A percentile compares a stretch with the other conserved stretches of the same genome.
phyloP scores from a whole-genome alignment of 2,888 invertebrate genomes.

The Ornithoptera alexandrae region DNA sequence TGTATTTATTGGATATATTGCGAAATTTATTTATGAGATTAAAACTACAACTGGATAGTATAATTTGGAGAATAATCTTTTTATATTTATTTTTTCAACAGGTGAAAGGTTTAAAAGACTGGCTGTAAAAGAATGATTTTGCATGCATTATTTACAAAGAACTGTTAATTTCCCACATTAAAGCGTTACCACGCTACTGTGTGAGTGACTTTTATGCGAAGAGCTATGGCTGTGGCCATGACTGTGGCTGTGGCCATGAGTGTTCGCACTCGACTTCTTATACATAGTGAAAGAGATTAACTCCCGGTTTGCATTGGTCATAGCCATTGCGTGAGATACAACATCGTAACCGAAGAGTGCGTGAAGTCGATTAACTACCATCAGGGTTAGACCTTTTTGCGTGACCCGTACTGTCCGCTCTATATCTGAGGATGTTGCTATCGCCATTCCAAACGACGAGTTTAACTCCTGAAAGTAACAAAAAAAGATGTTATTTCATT shows the following conservation, averaged over 20 bases:
- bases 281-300: constrained; percentile 74
- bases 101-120: too few species aligned
- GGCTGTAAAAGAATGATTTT: background rate
- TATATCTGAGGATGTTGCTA: constrained; percentile 56
- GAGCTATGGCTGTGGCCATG: constrained; percentile 43
- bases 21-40: background rate
- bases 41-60: too few species aligned
- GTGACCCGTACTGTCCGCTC: constrained; percentile 65
- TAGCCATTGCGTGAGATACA: constrained; percentile 74
- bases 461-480: constrained; percentile 61
- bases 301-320: constrained; percentile 74
- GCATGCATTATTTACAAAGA: background rate
- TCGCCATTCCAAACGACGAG: constrained; percentile 57
- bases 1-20: background rate
- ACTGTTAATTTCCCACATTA: constrained; percentile 36
- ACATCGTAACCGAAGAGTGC: constrained; percentile 74
- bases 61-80: too few species aligned
- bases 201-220: constrained; percentile 48
- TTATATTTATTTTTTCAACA: too few species aligned
- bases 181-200: constrained; percentile 60
- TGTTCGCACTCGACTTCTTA: constrained; percentile 59
- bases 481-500: constrained; percentile 2
- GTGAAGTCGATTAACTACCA: constrained; percentile 71
- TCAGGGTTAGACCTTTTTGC: constrained; percentile 68
- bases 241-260: constrained; percentile 50